Evolutionary conservation across 1,140 invertebrate species (phyloP).

Genomic region (Hylaeus anthracinus): DNA sequence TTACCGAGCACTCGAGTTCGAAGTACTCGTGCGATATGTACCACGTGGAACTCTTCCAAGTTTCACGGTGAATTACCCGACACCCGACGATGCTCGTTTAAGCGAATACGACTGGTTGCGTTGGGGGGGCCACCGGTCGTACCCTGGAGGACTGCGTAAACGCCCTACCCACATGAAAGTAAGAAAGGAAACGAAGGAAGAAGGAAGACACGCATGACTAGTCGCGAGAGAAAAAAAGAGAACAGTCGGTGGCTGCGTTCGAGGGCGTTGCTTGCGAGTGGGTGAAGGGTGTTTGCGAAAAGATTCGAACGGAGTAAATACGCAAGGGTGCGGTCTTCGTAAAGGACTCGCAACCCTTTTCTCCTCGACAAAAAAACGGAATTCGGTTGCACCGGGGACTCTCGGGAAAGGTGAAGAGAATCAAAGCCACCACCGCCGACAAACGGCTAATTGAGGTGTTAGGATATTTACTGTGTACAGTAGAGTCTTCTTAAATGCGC

Average conservation of each 20-base stretch:
- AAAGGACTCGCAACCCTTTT: slow-evolving; percentile 28
- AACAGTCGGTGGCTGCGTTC: slow-evolving; percentile 20
- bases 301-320: slow-evolving; percentile 40
- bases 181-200: not conserved
- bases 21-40: not conserved
- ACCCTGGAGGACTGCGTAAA: not conserved
- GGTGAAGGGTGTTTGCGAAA: slow-evolving; percentile 17
- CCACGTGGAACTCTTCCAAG: not conserved
- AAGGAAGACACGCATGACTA: slow-evolving; percentile 33
- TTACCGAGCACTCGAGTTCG: not conserved
- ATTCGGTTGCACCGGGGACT: not conserved
- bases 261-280: slow-evolving; percentile 18
- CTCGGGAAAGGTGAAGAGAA: too few species aligned
- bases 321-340: not conserved
- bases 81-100: slow-evolving; percentile 42
- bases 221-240: slow-evolving; percentile 5
- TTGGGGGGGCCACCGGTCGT: not conserved
- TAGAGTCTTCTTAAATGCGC: too few species aligned
- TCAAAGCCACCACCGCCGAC: too few species aligned
- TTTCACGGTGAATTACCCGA: slow-evolving; percentile 42
- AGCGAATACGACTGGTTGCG: slow-evolving; percentile 24
- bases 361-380: not conserved
- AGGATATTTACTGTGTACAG: too few species aligned
- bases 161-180: slow-evolving; percentile 14
- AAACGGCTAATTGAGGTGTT: too few species aligned